Evolutionary conservation across 2,113 vertebrate genomes (phyloP).

Genomic region (Phodopus roborovskii): DNA sequence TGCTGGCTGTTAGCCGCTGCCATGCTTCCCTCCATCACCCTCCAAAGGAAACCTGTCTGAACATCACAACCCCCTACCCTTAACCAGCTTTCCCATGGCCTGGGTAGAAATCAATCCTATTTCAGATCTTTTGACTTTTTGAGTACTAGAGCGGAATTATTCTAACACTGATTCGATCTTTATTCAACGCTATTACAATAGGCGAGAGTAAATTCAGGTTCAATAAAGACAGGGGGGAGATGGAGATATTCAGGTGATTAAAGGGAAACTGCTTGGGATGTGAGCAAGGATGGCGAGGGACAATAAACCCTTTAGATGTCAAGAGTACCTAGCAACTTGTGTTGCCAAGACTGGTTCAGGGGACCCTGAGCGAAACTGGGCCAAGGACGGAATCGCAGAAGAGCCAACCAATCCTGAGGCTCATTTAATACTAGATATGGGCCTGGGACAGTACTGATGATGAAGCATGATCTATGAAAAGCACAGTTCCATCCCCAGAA

Average conservation of each 20-base stretch:
- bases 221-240: background rate
- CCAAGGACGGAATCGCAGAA: background rate
- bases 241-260: too few species aligned
- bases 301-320: background rate
- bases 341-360: background rate
- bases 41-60: background rate
- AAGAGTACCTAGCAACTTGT: background rate
- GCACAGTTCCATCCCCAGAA: background rate
- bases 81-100: background rate
- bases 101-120: conserved; percentile 12
- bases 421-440: background rate
- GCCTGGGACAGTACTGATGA: background rate
- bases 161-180: background rate
- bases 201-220: background rate
- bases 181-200: background rate
- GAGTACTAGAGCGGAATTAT: background rate
- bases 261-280: background rate
- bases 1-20: background rate
- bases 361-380: background rate
- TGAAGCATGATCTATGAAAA: too few species aligned
- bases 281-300: accelerated
- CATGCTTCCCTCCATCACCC: background rate
- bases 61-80: background rate
- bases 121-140: background rate
- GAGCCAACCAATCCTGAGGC: background rate